Base-by-base conservation (phyloP, 2,888 invertebrate genomes). In the Tenthredo amoena region DNA sequence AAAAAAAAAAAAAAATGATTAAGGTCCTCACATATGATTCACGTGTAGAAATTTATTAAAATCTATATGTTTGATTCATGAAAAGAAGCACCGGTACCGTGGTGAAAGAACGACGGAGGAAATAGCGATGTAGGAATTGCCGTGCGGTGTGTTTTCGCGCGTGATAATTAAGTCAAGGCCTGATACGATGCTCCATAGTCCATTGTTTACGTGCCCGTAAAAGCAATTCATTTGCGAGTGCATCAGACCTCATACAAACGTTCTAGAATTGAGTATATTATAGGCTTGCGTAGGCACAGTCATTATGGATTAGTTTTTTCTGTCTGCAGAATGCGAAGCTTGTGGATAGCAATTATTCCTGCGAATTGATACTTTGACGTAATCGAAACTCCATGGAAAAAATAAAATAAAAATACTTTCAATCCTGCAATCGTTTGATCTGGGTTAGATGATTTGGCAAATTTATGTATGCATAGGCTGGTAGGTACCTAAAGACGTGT, bases 121-220 rank as follows among this genome's bases (percentile, higher is more conserved):
- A 74, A 74, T 68, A 68, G 34, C 68, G 34, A 18, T 34, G 74
- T 43, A 74, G 74, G 74, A 74, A 74, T 74, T 74, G 74, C 40
- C 43, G 55, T 77, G n/a, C 47, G 47, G 83, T 83, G 83, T 68
- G 34, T 31, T 68, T 83, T 71, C 43, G 83, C 71, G 83, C 83
- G 83, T 83, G 83, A 83, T 83, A 83, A 83, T 83, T 47, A 34
- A 83, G 83, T 83, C 83, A 83, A 83, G 83, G 83, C 65, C 68
- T 47, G 47, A 65, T 68, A 34, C 83, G 83, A 83, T 68, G 26
- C 83, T 68, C 83, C 68, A 71, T 83, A 68, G 83, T 68, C 83
- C 83, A 83, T 83, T 83, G 83, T 83, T 68, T 31, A 47, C 83
- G 47, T 26, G 50, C 62, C 47, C 34, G 83, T 68, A 81, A 62